phyloP scores from a whole-genome alignment of 1,140 invertebrate genomes.

The Aleiodes sp. region DNA sequence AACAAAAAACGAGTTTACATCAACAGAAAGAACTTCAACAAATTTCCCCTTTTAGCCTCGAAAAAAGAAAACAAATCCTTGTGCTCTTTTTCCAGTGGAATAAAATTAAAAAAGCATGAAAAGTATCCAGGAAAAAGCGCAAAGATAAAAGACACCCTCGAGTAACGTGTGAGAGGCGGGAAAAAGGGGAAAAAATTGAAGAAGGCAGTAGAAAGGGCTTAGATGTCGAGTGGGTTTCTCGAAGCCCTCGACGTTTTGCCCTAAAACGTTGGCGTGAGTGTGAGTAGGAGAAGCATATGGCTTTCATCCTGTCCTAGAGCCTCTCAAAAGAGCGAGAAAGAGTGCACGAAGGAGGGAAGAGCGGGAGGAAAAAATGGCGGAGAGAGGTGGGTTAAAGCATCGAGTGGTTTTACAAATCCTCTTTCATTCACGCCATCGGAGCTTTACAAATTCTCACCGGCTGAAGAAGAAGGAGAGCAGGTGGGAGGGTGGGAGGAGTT shows the following conservation, averaged over 20 bases:
- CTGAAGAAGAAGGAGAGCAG: background rate
- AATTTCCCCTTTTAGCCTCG: no score
- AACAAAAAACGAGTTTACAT: no score
- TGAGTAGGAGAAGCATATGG: no score
- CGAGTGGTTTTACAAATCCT: constrained; percentile 37
- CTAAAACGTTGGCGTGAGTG: background rate
- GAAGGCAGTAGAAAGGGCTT: background rate
- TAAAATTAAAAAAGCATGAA: background rate
- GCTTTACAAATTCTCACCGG: constrained; percentile 37
- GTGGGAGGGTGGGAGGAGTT: no score
- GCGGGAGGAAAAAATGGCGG: constrained; percentile 21
- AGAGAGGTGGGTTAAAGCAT: background rate
- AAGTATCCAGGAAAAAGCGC: background rate
- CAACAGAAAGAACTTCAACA: no score
- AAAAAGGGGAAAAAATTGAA: background rate
- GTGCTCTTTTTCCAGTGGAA: no score
- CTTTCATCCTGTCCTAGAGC: no score
- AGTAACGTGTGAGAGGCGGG: background rate
- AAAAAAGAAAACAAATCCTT: no score
- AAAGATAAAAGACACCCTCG: background rate
- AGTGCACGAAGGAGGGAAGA: background rate
- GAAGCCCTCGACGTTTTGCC: background rate
- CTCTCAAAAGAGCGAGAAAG: background rate
- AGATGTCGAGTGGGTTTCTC: background rate
- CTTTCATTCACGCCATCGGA: constrained; percentile 40